A percentile compares a stretch with the other conserved stretches of the same genome.
Conservation (phyloP, 2,113 vertebrate genomes). For the Hipposideros armiger region DNA sequence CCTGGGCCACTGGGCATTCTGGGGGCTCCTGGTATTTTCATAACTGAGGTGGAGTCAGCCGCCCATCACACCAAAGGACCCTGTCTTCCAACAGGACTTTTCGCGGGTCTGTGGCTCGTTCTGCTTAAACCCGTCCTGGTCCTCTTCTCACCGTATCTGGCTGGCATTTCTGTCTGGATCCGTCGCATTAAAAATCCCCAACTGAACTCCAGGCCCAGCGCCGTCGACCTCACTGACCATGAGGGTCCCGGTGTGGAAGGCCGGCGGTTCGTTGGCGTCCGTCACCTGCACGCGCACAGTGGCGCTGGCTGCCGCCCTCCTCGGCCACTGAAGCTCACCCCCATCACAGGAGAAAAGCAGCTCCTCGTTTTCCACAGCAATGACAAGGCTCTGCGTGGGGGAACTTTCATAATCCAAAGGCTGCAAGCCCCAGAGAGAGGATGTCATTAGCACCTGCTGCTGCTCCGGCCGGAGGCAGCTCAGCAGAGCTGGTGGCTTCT, state of each 20-base stretch:
- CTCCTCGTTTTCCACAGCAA: constrained; percentile 88
- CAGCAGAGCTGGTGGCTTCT: background rate
- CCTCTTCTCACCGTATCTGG: constrained; percentile 75
- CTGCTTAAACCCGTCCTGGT: rapidly evolving
- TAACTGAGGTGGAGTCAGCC: background rate
- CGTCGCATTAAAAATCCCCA: constrained; percentile 81
- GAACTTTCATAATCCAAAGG: constrained; percentile 84
- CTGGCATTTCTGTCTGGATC: constrained; percentile 46
- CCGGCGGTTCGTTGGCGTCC: constrained; percentile 86
- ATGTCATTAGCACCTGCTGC: background rate
- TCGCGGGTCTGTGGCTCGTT: rapidly evolving
- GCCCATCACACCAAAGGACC: rapidly evolving
- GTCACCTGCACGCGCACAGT: constrained; percentile 81
- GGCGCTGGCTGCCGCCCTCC: rapidly evolving
- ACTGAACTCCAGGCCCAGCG: constrained; percentile 79
- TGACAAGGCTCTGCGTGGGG: constrained; percentile 54
- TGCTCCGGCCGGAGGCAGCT: background rate
- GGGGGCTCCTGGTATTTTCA: background rate
- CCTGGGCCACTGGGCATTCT: too few relatives aligned
- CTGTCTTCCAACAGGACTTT: rapidly evolving
- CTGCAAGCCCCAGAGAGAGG: constrained; percentile 80
- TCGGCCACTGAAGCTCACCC: background rate
- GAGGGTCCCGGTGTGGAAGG: constrained; percentile 79
- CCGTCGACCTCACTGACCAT: constrained; percentile 81
- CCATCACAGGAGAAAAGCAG: constrained; percentile 81